Evolutionary conservation across 1,140 invertebrate species (phyloP), one percentile per base, ranked within the genome.

Genomic region (Thalassaphorura encarpata): DNA sequence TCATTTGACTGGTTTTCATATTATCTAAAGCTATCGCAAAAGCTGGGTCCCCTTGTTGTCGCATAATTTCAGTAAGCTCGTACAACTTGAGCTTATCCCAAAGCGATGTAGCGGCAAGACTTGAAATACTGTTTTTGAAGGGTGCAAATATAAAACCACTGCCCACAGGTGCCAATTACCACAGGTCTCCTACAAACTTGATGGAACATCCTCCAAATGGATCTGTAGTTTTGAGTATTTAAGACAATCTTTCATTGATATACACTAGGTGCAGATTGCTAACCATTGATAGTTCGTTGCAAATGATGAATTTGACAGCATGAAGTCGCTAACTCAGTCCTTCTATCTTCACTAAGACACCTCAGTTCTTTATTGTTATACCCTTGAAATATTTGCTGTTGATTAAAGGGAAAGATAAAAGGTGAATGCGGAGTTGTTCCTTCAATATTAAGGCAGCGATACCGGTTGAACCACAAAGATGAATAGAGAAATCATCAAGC

Each of bases 251-350:
- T 15, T 39, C 46, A 54, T 69, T 60, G n/a, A 72, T 55, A 19
- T 64, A 36, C 19, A 47, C 11, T 23, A 71, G 58, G 28, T 64
- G 60, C 41, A 29, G 59, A 23, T 54, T 24, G 27, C 68, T 66
- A 16, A 70, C 65, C 69, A 71, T 70, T 18, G 66, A 69, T 29
- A 72, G 66, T 67, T 72, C 69, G 61, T 72, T 70, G 49, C 72
- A 70, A 23, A 72, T 71, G 21, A 72, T 31, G 24, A 70, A 28
- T 66, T 69, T 66, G 18, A 67, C 42, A 48, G 67, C 28, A 28
- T 41, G 52, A 16, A 67, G 58, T 48, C 56, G 57, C 19, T 11
- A 68, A 50, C n/a, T 50, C 55, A 47, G 67, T 67, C n/a, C 52
- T 51, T 1, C 63, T 42, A 29, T 63, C 62, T 18, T 52, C 26